A percentile compares a stretch with the other conserved stretches of the same genome.
Evolutionary conservation across 2,888 invertebrate genomes (phyloP).

Genomic region (Polyploca ridens): DNA sequence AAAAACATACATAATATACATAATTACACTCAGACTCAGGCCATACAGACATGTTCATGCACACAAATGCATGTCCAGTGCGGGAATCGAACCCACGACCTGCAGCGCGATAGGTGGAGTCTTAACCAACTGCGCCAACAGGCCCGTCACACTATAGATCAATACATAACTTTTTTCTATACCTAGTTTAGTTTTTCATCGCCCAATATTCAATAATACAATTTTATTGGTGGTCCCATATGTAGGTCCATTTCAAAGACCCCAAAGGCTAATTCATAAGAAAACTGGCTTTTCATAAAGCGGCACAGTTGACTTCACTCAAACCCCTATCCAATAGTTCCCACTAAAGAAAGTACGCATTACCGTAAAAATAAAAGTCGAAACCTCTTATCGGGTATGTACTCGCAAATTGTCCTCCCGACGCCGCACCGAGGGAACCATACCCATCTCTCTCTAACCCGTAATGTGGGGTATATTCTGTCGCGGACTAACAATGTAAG

Average conservation of each 20-base stretch:
- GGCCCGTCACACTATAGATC: too few relatives aligned
- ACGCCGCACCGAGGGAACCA: slow-evolving; percentile 27
- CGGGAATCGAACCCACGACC: too few relatives aligned
- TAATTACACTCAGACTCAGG: too few relatives aligned
- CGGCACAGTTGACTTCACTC: slow-evolving; percentile 36
- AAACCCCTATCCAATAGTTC: slow-evolving; percentile 51
- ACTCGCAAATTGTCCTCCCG: slow-evolving; percentile 52
- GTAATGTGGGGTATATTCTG: slow-evolving; percentile 17
- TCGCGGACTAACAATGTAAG: slow-evolving; percentile 40
- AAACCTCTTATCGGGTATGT: slow-evolving; percentile 65
- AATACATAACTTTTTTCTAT: too few relatives aligned
- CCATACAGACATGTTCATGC: too few relatives aligned
- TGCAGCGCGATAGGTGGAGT: too few relatives aligned
- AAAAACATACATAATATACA: too few relatives aligned
- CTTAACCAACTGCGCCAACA: too few relatives aligned
- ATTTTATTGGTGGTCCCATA: not conserved
- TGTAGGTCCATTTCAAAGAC: not conserved
- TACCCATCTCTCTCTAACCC: slow-evolving; percentile 36
- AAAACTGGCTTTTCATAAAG: slow-evolving; percentile 16
- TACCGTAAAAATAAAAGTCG: slow-evolving; percentile 73
- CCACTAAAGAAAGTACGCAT: slow-evolving; percentile 57
- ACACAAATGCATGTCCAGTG: too few relatives aligned
- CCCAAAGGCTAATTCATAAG: not conserved
- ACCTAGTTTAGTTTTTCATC: too few relatives aligned
- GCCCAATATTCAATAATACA: not conserved